Base-by-base conservation (phyloP, 2,888 invertebrate genomes). In the Cordilura impudica region DNA sequence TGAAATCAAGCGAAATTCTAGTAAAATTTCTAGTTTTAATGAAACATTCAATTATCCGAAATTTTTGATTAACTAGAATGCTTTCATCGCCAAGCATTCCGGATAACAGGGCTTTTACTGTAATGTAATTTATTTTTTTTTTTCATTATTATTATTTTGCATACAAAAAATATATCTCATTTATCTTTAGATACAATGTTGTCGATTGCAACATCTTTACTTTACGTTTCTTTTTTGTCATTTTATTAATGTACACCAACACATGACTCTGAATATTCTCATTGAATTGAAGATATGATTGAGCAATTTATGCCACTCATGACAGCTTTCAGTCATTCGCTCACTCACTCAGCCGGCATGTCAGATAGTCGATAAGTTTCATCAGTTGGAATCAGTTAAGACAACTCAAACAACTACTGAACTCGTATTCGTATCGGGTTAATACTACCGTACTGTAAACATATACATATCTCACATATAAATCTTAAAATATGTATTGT, bases 321-420 rank as follows among this genome's bases (percentile, higher is more conserved):
- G 66, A 75, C 67, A 69, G 71, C 75, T 53, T 67, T 75, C 60
- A 66, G 67, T 75, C 75, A 79, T 16, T 10, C 53, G 21, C 2
- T 21, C 29, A 49, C 60, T 23, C 66, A 60, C 19, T 35, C 58
- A 16, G 21, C 23, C 21, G 8, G 4, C 14, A 26, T 5, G 31
- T 56, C 21, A 18, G 51, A 3, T 19, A 43, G 45, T 19, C 10
- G 29, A 47, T 67, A 45, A 54, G 60, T 18, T 54, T 67, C 67
- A 14, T 74, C 47, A 39, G 35, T 74, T 47, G 16, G 61, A 63
- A 60, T 71, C 65, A 71, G 54, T 79, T 74, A 67, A 53, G 56
- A 63, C 67, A 71, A 61, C 63, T 60, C 47, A 31, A 60, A n/a
- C 49, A 31, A 67, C 79, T 79, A 75, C 75, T 79, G 69, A 70